Conservation (phyloP, 2,888 invertebrate genomes). For the Cynaeus angustus region DNA sequence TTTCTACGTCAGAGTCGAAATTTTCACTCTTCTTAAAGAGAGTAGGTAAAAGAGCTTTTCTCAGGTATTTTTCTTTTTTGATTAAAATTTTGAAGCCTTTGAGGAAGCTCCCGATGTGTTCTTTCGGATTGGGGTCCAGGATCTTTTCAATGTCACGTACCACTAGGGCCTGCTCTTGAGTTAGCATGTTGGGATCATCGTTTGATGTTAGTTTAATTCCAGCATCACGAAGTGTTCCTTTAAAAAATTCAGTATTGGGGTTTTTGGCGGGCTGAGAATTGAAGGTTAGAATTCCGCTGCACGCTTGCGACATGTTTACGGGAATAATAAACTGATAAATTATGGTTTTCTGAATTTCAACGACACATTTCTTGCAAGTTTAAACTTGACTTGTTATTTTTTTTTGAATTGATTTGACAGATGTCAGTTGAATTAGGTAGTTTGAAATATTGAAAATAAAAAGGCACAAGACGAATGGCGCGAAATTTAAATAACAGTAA, state of each 20-base stretch:
- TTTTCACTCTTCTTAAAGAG: conserved; percentile 60
- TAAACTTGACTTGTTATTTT: background rate
- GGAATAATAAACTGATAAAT: background rate
- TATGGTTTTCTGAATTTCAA: too few species aligned
- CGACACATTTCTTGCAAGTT: too few species aligned
- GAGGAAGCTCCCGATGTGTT: conserved; percentile 74
- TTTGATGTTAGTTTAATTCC: conserved; percentile 61
- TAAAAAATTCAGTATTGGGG: conserved; percentile 50
- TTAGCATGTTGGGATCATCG: conserved; percentile 61
- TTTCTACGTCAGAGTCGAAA: conserved; percentile 46
- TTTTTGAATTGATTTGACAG: background rate
- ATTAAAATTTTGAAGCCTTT: conserved; percentile 70
- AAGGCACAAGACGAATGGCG: too few species aligned
- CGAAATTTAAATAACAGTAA: too few species aligned
- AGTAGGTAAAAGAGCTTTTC: conserved; percentile 66
- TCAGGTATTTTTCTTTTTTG: conserved; percentile 64
- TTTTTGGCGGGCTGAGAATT: conserved; percentile 40
- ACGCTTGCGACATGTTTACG: conserved; percentile 3
- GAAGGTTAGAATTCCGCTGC: conserved; percentile 45
- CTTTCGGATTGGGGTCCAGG: conserved; percentile 52
- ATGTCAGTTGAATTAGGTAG: background rate
- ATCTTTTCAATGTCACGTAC: conserved; percentile 65
- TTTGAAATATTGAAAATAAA: background rate
- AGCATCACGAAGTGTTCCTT: conserved; percentile 54
- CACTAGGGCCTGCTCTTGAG: conserved; percentile 66